Evolutionary conservation across 2,888 invertebrate genomes (phyloP).

Genomic region (Empis stercorea): DNA sequence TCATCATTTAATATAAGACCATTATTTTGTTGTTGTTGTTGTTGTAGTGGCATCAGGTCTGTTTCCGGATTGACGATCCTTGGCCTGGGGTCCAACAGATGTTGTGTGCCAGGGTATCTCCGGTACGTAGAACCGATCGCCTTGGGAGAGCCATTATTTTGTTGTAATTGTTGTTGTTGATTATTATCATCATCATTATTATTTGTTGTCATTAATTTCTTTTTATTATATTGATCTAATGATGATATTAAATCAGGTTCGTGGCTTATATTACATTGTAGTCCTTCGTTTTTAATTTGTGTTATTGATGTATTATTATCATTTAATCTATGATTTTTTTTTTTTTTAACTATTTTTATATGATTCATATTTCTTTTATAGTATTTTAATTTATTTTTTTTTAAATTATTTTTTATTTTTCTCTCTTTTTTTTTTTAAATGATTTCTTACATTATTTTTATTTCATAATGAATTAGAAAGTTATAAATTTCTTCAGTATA

Average conservation of each 20-base stretch:
- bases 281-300: constrained; percentile 28
- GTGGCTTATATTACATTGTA: constrained; percentile 26
- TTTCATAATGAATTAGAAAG: too few species aligned
- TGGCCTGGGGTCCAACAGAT: too few species aligned
- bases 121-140: too few species aligned
- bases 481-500: too few species aligned
- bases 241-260: constrained; percentile 16
- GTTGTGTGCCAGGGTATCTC: too few species aligned
- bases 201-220: constrained; percentile 9
- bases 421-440: too few species aligned
- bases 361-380: neutral
- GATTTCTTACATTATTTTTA: too few species aligned
- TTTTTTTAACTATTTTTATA: neutral
- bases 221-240: constrained; percentile 2
- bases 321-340: neutral
- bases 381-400: neutral
- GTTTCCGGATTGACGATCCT: too few species aligned
- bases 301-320: constrained; percentile 5
- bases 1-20: neutral
- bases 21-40: constrained; percentile 3
- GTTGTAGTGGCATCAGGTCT: too few species aligned
- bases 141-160: too few species aligned
- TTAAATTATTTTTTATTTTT: neutral
- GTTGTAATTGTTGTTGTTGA: constrained; percentile 12
- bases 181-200: too few species aligned